A percentile compares a stretch with the other conserved stretches of the same genome.
Conservation (phyloP, 2,797 vertebrate species). For the Danio aesculapii region DNA sequence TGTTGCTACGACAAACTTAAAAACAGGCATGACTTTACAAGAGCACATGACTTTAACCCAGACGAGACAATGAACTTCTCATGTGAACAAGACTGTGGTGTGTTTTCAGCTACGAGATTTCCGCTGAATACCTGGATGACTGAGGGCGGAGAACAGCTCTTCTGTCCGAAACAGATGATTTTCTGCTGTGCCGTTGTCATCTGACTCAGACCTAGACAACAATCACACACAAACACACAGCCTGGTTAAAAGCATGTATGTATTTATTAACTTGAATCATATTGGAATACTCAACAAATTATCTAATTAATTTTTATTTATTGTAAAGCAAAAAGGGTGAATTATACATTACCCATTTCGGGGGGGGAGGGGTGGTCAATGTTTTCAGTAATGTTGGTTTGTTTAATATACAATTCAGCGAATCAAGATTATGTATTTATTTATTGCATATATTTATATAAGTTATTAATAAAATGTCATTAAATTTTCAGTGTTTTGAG, state of each 20-base stretch:
- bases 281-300: no score
- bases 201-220: slow-evolving; percentile 75
- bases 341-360: no score
- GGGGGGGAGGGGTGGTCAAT: no score
- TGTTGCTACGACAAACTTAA: slow-evolving; percentile 34
- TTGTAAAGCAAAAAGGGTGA: no score
- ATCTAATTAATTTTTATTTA: no score
- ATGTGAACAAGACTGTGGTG: not conserved
- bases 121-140: slow-evolving; percentile 85
- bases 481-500: no score
- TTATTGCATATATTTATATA: no score
- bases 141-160: slow-evolving; percentile 94
- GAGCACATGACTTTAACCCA: slow-evolving; percentile 13
- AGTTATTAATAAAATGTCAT: no score
- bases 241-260: not conserved
- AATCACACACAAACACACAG: slow-evolving; percentile 21
- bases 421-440: no score
- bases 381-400: no score
- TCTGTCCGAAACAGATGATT: slow-evolving; percentile 86
- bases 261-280: no score
- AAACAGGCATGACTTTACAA: slow-evolving; percentile 42
- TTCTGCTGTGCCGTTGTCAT: slow-evolving; percentile 75
- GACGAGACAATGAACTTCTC: slow-evolving; percentile 34
- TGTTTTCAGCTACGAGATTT: slow-evolving; percentile 2
- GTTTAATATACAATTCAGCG: no score